A percentile compares a stretch with the other conserved stretches of the same genome.
These are phyloP conservation scores for Neodon shergylaensis DNA, from an alignment of 2,113 vertebrate genomes.

Conservation along the genomic window DNA sequence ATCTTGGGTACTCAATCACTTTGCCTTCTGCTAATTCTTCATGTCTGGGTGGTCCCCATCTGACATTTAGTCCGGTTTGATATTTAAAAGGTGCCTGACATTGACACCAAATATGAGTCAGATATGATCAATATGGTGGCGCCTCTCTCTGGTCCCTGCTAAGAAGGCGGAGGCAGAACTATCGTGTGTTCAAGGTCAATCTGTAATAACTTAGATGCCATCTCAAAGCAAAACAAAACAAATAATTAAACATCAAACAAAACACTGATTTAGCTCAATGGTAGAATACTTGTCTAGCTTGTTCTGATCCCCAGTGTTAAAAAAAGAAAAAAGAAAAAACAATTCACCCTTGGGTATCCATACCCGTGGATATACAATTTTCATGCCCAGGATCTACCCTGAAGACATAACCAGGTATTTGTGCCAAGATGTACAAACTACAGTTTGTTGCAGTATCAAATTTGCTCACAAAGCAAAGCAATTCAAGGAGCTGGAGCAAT, in stretches of 20 bases:
- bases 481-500: neutral
- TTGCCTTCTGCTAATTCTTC: neutral
- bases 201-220: neutral
- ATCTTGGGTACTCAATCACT: neutral
- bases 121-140: neutral
- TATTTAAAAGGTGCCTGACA: neutral
- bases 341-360: neutral
- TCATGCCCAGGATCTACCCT: neutral
- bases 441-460: neutral
- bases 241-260: neutral
- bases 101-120: neutral
- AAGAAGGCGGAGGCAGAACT: neutral
- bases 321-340: neutral
- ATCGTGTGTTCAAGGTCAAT: neutral
- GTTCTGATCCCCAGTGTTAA: neutral
- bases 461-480: neutral
- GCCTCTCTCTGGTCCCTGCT: neutral
- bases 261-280: neutral
- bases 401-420: neutral
- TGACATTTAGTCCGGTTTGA: neutral
- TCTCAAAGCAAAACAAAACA: neutral
- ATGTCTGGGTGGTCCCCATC: neutral
- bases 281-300: neutral
- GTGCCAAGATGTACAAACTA: neutral
- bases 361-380: neutral